Base-by-base conservation (phyloP, 2,888 invertebrate genomes). In the Conus canariensis region DNA sequence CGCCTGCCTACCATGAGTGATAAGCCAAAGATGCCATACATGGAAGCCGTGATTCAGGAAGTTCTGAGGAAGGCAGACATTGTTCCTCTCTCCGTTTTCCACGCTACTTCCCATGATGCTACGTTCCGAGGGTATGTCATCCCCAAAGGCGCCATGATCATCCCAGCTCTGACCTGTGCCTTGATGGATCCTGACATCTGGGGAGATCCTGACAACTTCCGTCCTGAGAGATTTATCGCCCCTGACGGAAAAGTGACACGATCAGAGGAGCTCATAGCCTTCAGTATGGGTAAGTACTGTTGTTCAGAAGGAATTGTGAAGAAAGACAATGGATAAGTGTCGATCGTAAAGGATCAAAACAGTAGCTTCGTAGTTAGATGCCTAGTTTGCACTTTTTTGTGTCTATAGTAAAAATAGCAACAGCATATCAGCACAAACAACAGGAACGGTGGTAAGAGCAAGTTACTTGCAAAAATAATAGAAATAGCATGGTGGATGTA, bases 51-150 rank as follows among this genome's bases (percentile, higher is more conserved):
- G 16, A 83, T 83, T 5, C 9, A 19, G 56, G 82, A 83, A 22
- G 82, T 83, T 16, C 80, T 80, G 30, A 25, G 80, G 12, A 30
- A 14, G 16, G 80, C 30, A 25, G 30, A 80, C 80, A 25, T 80
- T 12, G 30, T 30, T 8, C 80, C 80, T 25, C 12, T 80, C 7
- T 25, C 80, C 12, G 8, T 80, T 8, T 30, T 2, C 22, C 95
- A 94, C 87, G 88, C 91, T 22, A 90, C 91, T 0, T 77, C 92
- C 25, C 82, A 91, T 25, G 95, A 95, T 83, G 92, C 94, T 22
- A 83, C 87, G 8, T 92, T 95, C 58, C 90, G 91, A 8, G 95
- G 95, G 56, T 95, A 94, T 87, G 92, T 91, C 0, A 94, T 96
- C 85, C 95, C 95, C 10, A 92, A 92, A 70, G 93, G 92, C 83